These are phyloP conservation scores for Rhagium mordax DNA, from an alignment of 2,888 invertebrate species.

Conservation along the genomic window DNA sequence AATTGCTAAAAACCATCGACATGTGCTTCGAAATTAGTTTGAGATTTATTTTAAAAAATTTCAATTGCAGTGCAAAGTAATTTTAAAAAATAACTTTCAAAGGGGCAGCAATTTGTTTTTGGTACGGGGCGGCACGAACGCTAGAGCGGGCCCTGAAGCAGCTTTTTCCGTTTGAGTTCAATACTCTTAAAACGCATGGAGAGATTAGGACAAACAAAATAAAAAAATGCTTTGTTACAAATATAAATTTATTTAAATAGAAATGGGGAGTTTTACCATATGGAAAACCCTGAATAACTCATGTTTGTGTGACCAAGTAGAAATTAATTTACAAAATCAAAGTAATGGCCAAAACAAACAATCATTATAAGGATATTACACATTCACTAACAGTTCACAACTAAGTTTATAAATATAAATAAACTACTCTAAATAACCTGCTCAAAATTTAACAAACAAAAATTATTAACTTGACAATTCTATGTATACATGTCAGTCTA, in stretches of 20 bases:
- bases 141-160: no score
- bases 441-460: slow-evolving; percentile 56
- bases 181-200: no score
- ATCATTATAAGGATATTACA: slow-evolving; percentile 59
- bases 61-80: no score
- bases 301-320: slow-evolving; percentile 62
- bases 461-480: slow-evolving; percentile 37
- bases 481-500: slow-evolving; percentile 35
- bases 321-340: slow-evolving; percentile 61
- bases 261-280: slow-evolving; percentile 67
- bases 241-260: slow-evolving; percentile 70
- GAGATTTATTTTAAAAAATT: no score
- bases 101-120: no score
- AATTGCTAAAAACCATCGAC: no score
- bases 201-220: background rate
- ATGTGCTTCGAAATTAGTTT: no score
- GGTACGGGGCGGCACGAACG: no score
- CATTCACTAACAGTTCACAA: slow-evolving; percentile 64
- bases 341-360: slow-evolving; percentile 63
- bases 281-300: slow-evolving; percentile 65
- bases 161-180: no score
- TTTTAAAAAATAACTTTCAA: no score
- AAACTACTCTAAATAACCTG: slow-evolving; percentile 62
- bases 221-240: slow-evolving; percentile 59
- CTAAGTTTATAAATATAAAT: slow-evolving; percentile 60